Evolutionary conservation across 2,113 vertebrate genomes (phyloP).

Genomic region (Mandrillus leucophaeus): DNA sequence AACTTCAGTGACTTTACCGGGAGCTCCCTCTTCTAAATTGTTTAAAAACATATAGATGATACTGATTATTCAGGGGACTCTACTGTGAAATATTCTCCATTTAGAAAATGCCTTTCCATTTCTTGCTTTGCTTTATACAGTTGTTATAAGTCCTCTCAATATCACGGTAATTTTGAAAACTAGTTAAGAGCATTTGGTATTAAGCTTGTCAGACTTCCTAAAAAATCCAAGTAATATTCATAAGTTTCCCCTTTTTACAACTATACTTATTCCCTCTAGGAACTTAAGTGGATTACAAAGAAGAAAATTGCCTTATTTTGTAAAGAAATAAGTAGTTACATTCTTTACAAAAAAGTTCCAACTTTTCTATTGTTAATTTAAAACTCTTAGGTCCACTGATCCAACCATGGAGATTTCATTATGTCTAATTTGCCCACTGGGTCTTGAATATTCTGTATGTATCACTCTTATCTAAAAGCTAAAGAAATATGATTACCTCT

Average conservation of each 20-base stretch:
- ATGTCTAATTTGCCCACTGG: neutral
- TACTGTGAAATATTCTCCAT: neutral
- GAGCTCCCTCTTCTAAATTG: neutral
- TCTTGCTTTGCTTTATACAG: conserved; percentile 5
- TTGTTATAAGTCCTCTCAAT: conserved; percentile 20
- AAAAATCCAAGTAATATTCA: neutral
- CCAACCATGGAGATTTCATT: neutral
- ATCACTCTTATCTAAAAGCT: conserved; percentile 44
- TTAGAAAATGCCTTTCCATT: conserved; percentile 32
- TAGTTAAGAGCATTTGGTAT: conserved; percentile 9
- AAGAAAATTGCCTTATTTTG: neutral
- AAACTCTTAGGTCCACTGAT: neutral
- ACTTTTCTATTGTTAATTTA: conserved; percentile 1
- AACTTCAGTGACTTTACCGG: conserved; percentile 18
- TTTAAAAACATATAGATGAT: neutral
- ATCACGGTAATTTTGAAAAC: conserved; percentile 18
- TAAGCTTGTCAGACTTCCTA: neutral
- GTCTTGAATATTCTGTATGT: neutral
- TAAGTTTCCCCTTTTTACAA: neutral
- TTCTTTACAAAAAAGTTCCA: neutral
- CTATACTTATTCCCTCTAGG: neutral
- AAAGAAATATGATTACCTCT: conserved; percentile 88
- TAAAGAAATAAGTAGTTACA: neutral
- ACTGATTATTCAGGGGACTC: neutral
- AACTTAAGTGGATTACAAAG: neutral